A percentile compares a stretch with the other conserved stretches of the same genome.
These are phyloP conservation scores for Amyelois transitella DNA, from an alignment of 1,140 invertebrate genomes.

Conservation along the genomic window DNA sequence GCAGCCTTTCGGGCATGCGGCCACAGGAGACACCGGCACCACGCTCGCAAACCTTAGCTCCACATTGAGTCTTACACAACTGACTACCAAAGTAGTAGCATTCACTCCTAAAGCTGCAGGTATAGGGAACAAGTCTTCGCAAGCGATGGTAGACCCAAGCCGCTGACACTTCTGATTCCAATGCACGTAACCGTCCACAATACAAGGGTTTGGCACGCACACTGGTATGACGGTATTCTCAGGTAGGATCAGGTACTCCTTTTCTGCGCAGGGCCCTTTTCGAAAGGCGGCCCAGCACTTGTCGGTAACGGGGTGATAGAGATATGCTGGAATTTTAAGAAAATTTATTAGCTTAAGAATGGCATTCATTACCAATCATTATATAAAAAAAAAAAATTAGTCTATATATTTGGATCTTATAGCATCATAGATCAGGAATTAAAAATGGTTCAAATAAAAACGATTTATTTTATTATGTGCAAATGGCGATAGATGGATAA, in stretches of 20 bases:
- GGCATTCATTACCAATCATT: too few species aligned
- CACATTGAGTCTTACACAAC: constrained; percentile 54
- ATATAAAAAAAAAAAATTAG: too few species aligned
- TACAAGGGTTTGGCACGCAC: constrained; percentile 78
- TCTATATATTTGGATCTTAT: too few species aligned
- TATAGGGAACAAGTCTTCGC: constrained; percentile 37
- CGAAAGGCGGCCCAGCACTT: constrained; percentile 77
- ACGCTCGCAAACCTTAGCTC: constrained; percentile 41
- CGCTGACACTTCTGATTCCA: constrained; percentile 72
- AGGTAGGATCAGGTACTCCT: constrained; percentile 75
- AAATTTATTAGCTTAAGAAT: too few species aligned
- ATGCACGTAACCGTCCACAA: constrained; percentile 59
- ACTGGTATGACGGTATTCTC: constrained; percentile 71
- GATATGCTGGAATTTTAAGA: constrained; percentile 61
- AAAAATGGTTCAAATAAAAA: too few species aligned
- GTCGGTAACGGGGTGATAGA: constrained; percentile 77
- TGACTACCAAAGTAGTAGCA: constrained; percentile 60
- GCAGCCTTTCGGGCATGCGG: constrained; percentile 39
- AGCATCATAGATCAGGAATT: too few species aligned
- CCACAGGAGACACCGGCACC: neutral
- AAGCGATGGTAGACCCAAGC: constrained; percentile 63
- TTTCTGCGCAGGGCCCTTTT: constrained; percentile 76
- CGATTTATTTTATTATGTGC: too few species aligned
- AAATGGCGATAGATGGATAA: too few species aligned
- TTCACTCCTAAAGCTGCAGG: constrained; percentile 64